phyloP scores from a whole-genome alignment of 2,888 invertebrate species.

The Lepidocyrtinus sp. region DNA sequence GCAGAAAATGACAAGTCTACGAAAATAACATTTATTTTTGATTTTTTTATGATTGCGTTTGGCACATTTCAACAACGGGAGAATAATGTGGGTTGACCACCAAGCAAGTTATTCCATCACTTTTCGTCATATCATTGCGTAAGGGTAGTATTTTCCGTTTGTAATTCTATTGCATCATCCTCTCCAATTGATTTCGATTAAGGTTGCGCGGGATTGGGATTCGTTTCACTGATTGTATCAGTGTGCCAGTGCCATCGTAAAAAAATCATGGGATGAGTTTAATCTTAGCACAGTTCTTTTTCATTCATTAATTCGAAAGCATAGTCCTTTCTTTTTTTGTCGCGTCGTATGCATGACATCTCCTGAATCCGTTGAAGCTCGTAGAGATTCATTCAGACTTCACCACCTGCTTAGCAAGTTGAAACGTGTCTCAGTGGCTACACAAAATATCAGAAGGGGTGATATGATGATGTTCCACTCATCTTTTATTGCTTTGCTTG shows the following conservation, averaged over 20 bases:
- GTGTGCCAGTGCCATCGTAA: too few species aligned
- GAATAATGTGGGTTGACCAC: neutral
- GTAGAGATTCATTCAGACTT: too few species aligned
- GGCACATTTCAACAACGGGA: neutral
- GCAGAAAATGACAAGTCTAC: too few species aligned
- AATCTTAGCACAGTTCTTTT: too few species aligned
- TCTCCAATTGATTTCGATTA: neutral
- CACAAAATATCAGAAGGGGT: neutral
- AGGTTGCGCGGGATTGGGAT: too few species aligned
- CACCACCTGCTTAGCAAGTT: neutral
- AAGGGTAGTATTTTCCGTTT: neutral
- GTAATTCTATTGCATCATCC: neutral
- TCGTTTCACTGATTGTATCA: too few species aligned
- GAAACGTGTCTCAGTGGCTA: neutral
- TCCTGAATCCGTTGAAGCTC: neutral
- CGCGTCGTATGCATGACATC: neutral
- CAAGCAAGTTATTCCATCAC: neutral
- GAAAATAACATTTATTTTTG: neutral
- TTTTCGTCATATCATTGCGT: neutral
- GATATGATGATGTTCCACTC: neutral
- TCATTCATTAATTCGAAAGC: neutral
- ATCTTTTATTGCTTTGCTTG: slow-evolving; percentile 1
- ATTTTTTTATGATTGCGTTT: neutral
- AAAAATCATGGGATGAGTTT: too few species aligned
- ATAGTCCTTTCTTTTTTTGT: neutral